These are phyloP conservation scores for Drosophila micromelanica DNA, from an alignment of 1,140 invertebrate species.

Conservation along the genomic window DNA sequence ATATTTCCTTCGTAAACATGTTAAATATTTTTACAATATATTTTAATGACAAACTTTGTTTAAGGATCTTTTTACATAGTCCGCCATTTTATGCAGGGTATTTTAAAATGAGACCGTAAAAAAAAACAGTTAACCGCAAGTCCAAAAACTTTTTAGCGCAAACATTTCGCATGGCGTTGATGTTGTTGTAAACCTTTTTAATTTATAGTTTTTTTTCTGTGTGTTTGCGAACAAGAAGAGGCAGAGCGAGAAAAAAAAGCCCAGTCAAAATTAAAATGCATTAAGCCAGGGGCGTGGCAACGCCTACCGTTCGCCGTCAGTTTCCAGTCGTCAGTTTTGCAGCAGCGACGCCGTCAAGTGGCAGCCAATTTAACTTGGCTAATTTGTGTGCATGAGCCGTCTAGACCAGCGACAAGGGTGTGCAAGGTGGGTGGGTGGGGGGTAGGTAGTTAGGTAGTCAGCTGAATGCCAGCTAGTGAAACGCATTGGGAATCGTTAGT, in stretches of 20 bases:
- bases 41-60: background rate
- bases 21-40: too few species aligned
- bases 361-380: conserved; percentile 52
- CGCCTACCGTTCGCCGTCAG: background rate
- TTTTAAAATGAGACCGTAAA: background rate
- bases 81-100: conserved; percentile 19
- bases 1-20: too few species aligned
- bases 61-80: background rate
- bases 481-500: conserved; percentile 46
- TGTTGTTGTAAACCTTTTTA: conserved; percentile 42
- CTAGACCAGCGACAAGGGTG: conserved; percentile 17
- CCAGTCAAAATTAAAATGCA: conserved; percentile 68
- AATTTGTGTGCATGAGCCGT: conserved; percentile 50
- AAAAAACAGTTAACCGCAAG: conserved; percentile 14
- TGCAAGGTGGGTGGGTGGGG: background rate
- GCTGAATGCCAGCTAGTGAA: background rate
- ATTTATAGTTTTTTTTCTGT: conserved; percentile 62
- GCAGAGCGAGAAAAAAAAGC: conserved; percentile 1
- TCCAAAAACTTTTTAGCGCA: conserved; percentile 34
- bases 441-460: background rate
- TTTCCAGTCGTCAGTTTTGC: too few species aligned
- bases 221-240: conserved; percentile 16
- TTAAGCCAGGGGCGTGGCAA: conserved; percentile 38
- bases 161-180: conserved; percentile 35
- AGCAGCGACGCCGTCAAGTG: conserved; percentile 33